Base-by-base conservation (phyloP, 2,888 invertebrate species). In the Sinodicranocentrus sp. region DNA sequence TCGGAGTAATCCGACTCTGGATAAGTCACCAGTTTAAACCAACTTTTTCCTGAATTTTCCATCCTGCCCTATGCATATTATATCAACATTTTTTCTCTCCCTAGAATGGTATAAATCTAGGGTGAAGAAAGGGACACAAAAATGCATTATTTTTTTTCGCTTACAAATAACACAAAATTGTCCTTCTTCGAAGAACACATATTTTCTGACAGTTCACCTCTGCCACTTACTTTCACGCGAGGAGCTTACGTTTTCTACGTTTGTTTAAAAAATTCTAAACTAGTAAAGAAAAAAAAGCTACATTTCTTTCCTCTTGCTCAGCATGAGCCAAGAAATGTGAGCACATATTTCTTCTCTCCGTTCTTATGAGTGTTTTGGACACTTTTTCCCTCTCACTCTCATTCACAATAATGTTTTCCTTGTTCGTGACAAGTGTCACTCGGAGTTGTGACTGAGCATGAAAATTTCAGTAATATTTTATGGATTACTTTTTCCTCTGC, bases 381-480 rank as follows among this genome's bases (percentile, higher is more conserved):
- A 82, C 68, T 75, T 82, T 82, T 80, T 82, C 33, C 15, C 82
- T 73, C 57, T 59, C 57, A 15, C 17, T 73, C n/a, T 63, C 54
- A 73, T 67, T 82, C 68, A 59, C 59, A 73, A 82, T 82, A 63
- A 72, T 82, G 33, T 82, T 70, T 68, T 82, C 33, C 28, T 52
- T 75, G 75, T 59, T 70, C 73, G 68, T 82, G 82, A 82, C 82
- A 82, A 82, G 82, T 82, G 82, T 82, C 82, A 82, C 75, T 82
- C 70, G 82, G 65, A 82, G 61, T 82, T 75, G 75, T 82, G 82
- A 82, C 82, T 75, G 63, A 82, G 82, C 82, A 82, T 82, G 82
- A 82, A 75, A 82, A 67, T 82, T 75, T 75, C 67, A 82, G 75
- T 82, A 82, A 75, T 82, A 82, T 82, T 82, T 82, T 82, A 82